Percentiles rank a stretch among this genome's conserved stretches.
Evolutionary conservation across 2,797 vertebrate genomes (phyloP).

Genomic region (Tinamus major): DNA sequence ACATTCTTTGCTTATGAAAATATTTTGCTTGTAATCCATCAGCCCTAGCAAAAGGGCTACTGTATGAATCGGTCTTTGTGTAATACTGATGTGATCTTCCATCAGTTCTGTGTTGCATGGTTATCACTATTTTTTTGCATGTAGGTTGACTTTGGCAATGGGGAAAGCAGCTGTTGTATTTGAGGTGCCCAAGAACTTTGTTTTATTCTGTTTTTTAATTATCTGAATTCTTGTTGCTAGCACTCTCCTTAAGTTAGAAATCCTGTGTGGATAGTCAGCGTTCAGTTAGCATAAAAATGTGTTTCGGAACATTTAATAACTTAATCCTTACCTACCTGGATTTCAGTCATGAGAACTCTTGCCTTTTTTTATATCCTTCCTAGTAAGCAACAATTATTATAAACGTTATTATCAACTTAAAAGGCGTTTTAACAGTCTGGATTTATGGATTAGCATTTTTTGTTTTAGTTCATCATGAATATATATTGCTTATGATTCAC

Average conservation of each 20-base stretch:
- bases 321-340: background rate
- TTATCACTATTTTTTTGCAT: background rate
- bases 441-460: background rate
- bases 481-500: fast-evolving
- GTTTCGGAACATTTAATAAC: background rate
- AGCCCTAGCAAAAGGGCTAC: background rate
- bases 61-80: background rate
- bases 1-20: conserved; percentile 28
- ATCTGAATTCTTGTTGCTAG: background rate
- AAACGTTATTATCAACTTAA: background rate
- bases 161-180: background rate
- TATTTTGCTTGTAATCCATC: background rate
- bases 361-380: background rate
- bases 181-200: background rate
- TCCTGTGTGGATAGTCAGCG: background rate
- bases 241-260: background rate
- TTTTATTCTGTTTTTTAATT: background rate
- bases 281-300: background rate
- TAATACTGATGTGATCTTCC: background rate
- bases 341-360: background rate
- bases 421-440: background rate
- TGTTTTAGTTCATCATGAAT: background rate
- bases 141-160: background rate
- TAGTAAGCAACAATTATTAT: background rate
- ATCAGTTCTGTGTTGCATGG: background rate